Percentiles rank a stretch among this genome's conserved stretches.
phyloP scores from a whole-genome alignment of 1,140 invertebrate species.

The Bemisia tabaci region DNA sequence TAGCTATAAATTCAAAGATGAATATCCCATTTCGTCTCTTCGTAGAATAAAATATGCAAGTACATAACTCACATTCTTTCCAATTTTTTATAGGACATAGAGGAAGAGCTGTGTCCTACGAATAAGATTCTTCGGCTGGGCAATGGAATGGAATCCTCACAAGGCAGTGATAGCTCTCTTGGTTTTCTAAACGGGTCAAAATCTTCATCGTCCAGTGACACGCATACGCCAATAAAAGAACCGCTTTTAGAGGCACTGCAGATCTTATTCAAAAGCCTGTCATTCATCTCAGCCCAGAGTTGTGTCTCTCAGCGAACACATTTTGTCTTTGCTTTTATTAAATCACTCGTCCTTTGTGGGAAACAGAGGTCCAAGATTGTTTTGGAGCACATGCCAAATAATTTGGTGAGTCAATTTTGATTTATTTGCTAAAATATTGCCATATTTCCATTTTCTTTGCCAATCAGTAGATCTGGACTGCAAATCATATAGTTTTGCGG shows the following conservation, averaged over 20 bases:
- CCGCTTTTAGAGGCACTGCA: slow-evolving; percentile 44
- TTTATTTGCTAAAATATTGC: slow-evolving; percentile 8
- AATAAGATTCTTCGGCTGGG: slow-evolving; percentile 21
- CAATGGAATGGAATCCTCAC: slow-evolving; percentile 3
- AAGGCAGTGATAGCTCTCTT: neutral
- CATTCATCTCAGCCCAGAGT: slow-evolving; percentile 54
- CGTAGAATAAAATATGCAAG: too few relatives aligned
- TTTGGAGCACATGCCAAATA: slow-evolving; percentile 64
- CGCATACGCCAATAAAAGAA: slow-evolving; percentile 32
- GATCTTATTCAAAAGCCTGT: slow-evolving; percentile 54
- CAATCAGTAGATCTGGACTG: too few relatives aligned
- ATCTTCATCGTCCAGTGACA: neutral
- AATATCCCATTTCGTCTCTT: too few relatives aligned
- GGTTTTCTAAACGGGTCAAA: neutral
- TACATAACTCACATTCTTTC: too few relatives aligned
- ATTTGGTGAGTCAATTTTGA: slow-evolving; percentile 40
- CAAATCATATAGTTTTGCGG: too few relatives aligned
- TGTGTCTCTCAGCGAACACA: slow-evolving; percentile 69
- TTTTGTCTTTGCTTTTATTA: slow-evolving; percentile 73
- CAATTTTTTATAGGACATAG: neutral
- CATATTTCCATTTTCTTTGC: neutral
- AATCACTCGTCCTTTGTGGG: slow-evolving; percentile 63
- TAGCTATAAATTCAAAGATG: too few relatives aligned
- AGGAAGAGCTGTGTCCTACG: slow-evolving; percentile 18
- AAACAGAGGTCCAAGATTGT: slow-evolving; percentile 55